These are phyloP conservation scores for Orthonyx spaldingii DNA, from an alignment of 2,113 vertebrate species.

Conservation along the genomic window DNA sequence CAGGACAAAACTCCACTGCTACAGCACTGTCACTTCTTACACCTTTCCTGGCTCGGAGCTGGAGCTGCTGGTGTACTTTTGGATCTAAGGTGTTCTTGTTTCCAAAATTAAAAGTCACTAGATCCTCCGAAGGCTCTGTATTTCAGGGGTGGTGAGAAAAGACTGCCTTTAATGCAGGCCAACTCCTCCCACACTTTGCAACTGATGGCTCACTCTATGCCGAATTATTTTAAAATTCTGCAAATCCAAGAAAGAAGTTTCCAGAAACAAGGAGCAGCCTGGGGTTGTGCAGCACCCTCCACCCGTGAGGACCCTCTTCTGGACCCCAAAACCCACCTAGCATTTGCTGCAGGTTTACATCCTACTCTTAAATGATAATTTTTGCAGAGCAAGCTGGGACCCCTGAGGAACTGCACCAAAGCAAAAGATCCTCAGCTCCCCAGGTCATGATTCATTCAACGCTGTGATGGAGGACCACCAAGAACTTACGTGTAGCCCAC, in stretches of 20 bases:
- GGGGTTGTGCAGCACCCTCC: background rate
- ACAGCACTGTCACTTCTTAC: background rate
- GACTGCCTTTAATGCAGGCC: constrained; percentile 28
- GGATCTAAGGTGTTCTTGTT: constrained; percentile 30
- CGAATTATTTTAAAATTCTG: constrained; percentile 22
- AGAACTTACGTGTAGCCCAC: background rate
- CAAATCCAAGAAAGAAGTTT: background rate
- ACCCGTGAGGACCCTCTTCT: background rate
- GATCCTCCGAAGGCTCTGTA: background rate
- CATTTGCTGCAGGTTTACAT: background rate
- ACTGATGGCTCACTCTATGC: constrained; percentile 38
- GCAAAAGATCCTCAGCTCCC: background rate
- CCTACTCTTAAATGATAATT: background rate
- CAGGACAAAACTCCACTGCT: background rate
- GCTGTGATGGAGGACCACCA: background rate
- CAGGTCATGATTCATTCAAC: background rate
- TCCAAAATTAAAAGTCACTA: constrained; percentile 40
- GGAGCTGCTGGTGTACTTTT: constrained; percentile 4
- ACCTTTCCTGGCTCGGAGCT: background rate
- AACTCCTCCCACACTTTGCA: constrained; percentile 47
- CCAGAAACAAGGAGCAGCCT: background rate
- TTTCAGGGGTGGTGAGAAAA: constrained; percentile 42
- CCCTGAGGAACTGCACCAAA: background rate
- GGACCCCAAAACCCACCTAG: background rate
- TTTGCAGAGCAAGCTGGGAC: background rate